These are phyloP conservation scores for Asobara japonica DNA, from an alignment of 1,140 invertebrate species.

Conservation along the genomic window DNA sequence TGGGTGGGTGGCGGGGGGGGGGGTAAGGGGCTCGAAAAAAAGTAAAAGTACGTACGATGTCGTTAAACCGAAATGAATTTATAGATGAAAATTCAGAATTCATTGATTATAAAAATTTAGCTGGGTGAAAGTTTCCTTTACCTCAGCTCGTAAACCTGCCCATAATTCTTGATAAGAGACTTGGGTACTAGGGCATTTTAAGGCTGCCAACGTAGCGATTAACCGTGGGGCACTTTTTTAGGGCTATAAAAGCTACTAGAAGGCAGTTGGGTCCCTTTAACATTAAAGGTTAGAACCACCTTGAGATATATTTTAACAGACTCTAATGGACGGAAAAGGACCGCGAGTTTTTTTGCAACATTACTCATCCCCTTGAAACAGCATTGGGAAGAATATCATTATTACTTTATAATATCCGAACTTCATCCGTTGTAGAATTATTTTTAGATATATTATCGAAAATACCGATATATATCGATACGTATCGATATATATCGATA, in stretches of 20 bases:
- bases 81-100: neutral
- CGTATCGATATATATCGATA: too few relatives aligned
- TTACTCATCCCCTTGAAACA: neutral
- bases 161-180: conserved; percentile 9
- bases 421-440: neutral
- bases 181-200: neutral
- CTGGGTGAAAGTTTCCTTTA: conserved; percentile 1
- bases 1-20: too few relatives aligned
- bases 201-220: neutral
- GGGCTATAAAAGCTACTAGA: neutral
- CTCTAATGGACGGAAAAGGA: neutral
- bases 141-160: neutral
- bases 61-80: neutral
- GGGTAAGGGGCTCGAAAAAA: too few relatives aligned
- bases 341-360: neutral
- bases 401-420: neutral
- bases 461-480: too few relatives aligned
- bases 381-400: neutral
- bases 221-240: conserved; percentile 2
- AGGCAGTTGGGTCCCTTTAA: neutral
- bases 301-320: neutral
- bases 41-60: neutral
- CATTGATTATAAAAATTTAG: neutral
- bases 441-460: too few relatives aligned
- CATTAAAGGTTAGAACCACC: neutral